These are phyloP conservation scores for Nycticebus coucang DNA, from an alignment of 2,113 vertebrate genomes.

Conservation along the genomic window DNA sequence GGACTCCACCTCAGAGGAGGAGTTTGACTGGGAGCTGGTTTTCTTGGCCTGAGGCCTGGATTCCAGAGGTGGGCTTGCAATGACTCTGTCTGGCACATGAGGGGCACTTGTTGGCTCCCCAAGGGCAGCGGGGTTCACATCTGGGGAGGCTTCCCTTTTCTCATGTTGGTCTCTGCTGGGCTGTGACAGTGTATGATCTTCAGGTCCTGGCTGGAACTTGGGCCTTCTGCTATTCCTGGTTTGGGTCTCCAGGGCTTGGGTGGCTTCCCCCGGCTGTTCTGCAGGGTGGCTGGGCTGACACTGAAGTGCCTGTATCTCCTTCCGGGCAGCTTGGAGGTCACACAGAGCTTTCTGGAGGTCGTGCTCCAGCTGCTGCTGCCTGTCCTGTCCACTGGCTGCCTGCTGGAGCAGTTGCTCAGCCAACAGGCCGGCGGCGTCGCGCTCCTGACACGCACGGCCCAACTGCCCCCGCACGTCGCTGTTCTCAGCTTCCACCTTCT, in stretches of 20 bases:
- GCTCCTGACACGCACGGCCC: conserved; percentile 86
- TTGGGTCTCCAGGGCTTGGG: conserved; percentile 88
- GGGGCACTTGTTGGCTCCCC: neutral
- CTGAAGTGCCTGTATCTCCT: conserved; percentile 88
- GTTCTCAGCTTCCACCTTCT: conserved; percentile 87
- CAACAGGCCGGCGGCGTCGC: conserved; percentile 86
- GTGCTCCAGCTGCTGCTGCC: conserved; percentile 90
- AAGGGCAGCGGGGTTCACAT: neutral
- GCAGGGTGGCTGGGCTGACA: conserved; percentile 86
- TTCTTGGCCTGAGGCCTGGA: conserved; percentile 14
- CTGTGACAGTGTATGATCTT: neutral
- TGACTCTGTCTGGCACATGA: neutral
- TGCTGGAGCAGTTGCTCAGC: conserved; percentile 90
- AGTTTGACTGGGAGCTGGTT: conserved; percentile 46
- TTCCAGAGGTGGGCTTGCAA: neutral
- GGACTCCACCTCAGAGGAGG: conserved; percentile 82
- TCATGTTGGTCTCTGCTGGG: neutral
- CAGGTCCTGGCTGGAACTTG: conserved; percentile 61
- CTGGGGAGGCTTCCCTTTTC: neutral
- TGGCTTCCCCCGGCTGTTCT: conserved; percentile 85
- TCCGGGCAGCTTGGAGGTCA: conserved; percentile 88
- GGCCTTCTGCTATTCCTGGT: conserved; percentile 87
- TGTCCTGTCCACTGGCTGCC: conserved; percentile 89
- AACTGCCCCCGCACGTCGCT: conserved; percentile 86
- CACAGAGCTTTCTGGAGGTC: conserved; percentile 89